phyloP scores from a whole-genome alignment of 2,888 invertebrate species.

The Oxyscelio sp. region DNA sequence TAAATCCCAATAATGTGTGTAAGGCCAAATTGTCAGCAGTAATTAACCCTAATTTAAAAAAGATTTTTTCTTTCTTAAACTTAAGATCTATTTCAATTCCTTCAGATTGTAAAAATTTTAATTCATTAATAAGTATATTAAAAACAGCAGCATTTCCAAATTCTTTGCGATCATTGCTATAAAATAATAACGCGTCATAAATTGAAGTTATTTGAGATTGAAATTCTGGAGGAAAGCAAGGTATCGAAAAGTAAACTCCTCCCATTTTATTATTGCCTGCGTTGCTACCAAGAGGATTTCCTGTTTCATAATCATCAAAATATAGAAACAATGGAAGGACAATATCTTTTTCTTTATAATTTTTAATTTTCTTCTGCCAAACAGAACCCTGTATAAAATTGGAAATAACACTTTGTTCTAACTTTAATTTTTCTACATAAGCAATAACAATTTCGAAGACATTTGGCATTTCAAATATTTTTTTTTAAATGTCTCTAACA shows the following conservation, averaged over 20 bases:
- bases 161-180: slow-evolving; percentile 45
- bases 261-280: slow-evolving; percentile 58
- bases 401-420: not conserved
- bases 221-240: slow-evolving; percentile 49
- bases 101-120: slow-evolving; percentile 48
- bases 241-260: slow-evolving; percentile 52
- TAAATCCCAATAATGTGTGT: slow-evolving; percentile 24
- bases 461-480: slow-evolving; percentile 45
- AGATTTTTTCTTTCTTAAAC: slow-evolving; percentile 27
- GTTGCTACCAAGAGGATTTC: slow-evolving; percentile 56
- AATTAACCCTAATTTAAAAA: slow-evolving; percentile 61
- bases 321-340: slow-evolving; percentile 32
- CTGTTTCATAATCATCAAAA: slow-evolving; percentile 49
- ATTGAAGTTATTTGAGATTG: slow-evolving; percentile 46
- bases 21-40: slow-evolving; percentile 51
- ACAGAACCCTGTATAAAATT: slow-evolving; percentile 16
- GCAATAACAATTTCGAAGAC: slow-evolving; percentile 1
- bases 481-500: slow-evolving; percentile 48
- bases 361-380: slow-evolving; percentile 14
- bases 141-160: slow-evolving; percentile 46
- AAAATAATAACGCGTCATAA: slow-evolving; percentile 52
- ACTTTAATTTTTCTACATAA: slow-evolving; percentile 3
- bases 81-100: slow-evolving; percentile 56
- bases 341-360: slow-evolving; percentile 15
- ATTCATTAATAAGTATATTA: slow-evolving; percentile 59